Evolutionary conservation across 2,888 invertebrate genomes (phyloP).

Genomic region (Drosophila austrosaltans): DNA sequence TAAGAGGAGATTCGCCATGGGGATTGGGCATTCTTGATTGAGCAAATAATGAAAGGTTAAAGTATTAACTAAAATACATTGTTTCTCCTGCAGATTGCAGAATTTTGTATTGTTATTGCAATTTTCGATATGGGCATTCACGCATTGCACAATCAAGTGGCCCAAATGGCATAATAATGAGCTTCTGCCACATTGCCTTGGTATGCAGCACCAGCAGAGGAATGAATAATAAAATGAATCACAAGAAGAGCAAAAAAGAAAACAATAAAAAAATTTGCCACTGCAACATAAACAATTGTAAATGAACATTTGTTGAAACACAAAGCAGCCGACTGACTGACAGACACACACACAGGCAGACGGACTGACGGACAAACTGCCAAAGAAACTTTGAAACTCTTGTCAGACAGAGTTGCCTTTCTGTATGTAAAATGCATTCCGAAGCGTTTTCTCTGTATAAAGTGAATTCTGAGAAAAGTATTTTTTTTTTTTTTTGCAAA

Average conservation of each 20-base stretch:
- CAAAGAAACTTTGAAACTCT: conserved; percentile 41
- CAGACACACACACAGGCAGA: background rate
- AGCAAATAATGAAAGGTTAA: background rate
- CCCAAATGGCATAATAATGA: conserved; percentile 67
- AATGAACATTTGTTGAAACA: conserved; percentile 34
- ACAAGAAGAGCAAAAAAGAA: conserved; percentile 7
- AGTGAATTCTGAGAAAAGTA: conserved; percentile 61
- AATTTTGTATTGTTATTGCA: conserved; percentile 6
- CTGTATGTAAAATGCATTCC: conserved; percentile 54
- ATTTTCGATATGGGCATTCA: conserved; percentile 34
- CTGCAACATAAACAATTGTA: conserved; percentile 48
- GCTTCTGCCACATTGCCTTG: conserved; percentile 49
- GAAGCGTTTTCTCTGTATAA: conserved; percentile 51
- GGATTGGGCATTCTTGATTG: background rate
- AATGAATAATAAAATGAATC: conserved; percentile 21
- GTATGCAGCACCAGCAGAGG: conserved; percentile 29
- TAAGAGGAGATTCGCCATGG: too few relatives aligned
- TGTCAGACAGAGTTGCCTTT: conserved; percentile 59
- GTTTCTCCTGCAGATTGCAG: too few relatives aligned
- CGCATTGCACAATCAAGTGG: conserved; percentile 48
- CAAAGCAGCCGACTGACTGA: conserved; percentile 47
- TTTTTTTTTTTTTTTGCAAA: conserved; percentile 40
- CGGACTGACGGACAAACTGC: background rate
- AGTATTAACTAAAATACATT: background rate
- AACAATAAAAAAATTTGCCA: conserved; percentile 23